phyloP scores from a whole-genome alignment of 1,140 invertebrate species.

The Caenorhabditis tropicalis region DNA sequence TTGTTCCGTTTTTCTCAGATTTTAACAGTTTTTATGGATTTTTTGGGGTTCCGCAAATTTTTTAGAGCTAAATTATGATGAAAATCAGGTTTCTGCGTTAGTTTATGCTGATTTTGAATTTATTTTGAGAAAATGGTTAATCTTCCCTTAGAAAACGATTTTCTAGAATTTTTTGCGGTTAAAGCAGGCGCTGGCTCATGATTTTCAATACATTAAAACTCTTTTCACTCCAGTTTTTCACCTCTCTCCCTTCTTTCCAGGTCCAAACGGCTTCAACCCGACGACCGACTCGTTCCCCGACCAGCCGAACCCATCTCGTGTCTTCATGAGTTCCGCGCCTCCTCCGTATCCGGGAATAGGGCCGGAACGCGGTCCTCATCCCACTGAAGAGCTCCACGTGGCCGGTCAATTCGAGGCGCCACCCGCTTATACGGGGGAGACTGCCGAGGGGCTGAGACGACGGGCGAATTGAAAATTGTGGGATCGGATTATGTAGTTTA shows the following conservation, averaged over 20 bases:
- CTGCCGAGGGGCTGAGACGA: conserved; percentile 34
- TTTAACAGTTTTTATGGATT: not conserved
- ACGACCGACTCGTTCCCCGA: conserved; percentile 51
- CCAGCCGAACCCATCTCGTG: conserved; percentile 31
- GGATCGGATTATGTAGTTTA: not conserved
- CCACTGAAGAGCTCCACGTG: conserved; percentile 49
- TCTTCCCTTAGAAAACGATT: too few species aligned
- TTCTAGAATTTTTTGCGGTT: too few species aligned
- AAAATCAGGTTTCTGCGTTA: not conserved
- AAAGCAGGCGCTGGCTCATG: too few species aligned
- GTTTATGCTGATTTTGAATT: too few species aligned
- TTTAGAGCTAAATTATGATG: not conserved
- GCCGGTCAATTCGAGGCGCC: conserved; percentile 36
- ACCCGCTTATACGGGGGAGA: conserved; percentile 33
- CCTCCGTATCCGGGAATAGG: conserved; percentile 55
- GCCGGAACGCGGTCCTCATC: conserved; percentile 48
- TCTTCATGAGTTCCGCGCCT: conserved; percentile 55
- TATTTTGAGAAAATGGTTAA: too few species aligned
- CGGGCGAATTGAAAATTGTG: not conserved
- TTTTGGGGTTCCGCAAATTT: not conserved
- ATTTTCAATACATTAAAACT: too few species aligned
- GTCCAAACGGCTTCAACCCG: conserved; percentile 44
- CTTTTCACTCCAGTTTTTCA: too few species aligned
- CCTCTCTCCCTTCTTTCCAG: not conserved
- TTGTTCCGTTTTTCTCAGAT: not conserved